Percentiles rank a stretch among this genome's conserved stretches.
Evolutionary conservation across 2,113 vertebrate genomes (phyloP).

Genomic region (Pterocles gutturalis): DNA sequence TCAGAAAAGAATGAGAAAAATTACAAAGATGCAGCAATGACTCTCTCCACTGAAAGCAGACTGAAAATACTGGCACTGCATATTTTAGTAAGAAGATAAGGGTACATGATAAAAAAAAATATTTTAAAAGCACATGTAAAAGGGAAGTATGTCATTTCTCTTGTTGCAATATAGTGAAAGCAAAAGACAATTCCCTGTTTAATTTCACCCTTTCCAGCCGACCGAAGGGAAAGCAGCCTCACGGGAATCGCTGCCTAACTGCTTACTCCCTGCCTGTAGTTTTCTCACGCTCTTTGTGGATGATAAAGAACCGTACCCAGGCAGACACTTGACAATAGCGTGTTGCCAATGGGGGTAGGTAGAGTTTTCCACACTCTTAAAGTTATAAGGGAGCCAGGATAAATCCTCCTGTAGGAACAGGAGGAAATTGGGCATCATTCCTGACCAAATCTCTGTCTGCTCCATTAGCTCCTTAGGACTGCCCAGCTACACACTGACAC

Average conservation of each 20-base stretch:
- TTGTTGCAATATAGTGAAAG: background rate
- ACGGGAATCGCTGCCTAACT: background rate
- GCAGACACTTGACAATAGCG: background rate
- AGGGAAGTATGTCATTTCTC: background rate
- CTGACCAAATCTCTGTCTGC: background rate
- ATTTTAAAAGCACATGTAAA: background rate
- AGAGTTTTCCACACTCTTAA: background rate
- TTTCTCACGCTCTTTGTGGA: background rate
- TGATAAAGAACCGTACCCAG: background rate
- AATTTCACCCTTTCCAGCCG: background rate
- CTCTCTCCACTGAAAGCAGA: background rate
- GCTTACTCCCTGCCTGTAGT: background rate
- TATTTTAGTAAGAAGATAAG: background rate
- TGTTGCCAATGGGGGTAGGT: background rate
- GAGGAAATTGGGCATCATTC: background rate
- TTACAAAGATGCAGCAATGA: background rate
- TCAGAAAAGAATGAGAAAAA: background rate
- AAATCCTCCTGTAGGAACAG: background rate
- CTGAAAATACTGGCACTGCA: background rate
- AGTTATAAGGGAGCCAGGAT: background rate
- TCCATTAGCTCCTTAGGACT: background rate
- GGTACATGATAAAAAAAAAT: background rate
- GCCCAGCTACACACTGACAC: accelerated
- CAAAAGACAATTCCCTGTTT: background rate
- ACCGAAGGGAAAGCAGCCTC: background rate